Evolutionary conservation across 2,888 invertebrate genomes (phyloP).

Genomic region (Baronia brevicornis): DNA sequence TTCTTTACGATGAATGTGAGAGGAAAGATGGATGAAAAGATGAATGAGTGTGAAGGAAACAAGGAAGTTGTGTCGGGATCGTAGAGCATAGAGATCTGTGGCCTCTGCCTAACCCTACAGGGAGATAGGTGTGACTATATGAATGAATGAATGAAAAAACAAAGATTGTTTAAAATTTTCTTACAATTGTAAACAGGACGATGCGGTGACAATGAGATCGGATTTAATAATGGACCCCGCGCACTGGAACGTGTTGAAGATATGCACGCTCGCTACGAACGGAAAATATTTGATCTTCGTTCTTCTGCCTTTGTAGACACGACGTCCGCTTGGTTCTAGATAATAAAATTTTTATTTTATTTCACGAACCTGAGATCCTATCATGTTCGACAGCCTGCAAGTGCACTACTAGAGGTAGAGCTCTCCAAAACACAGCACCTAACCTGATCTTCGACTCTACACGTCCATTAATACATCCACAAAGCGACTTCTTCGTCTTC

Average conservation of each 20-base stretch:
- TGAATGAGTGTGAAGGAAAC: no score
- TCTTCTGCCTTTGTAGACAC: conserved; percentile 38
- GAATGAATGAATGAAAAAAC: not conserved
- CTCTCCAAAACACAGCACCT: no score
- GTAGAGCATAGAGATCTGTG: no score
- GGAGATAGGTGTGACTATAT: no score
- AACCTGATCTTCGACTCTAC: no score
- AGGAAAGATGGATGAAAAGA: no score
- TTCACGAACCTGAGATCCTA: not conserved
- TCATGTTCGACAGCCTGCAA: not conserved
- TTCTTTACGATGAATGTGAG: no score
- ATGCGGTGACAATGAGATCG: conserved; percentile 52
- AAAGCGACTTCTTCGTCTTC: no score
- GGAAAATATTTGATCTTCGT: conserved; percentile 46
- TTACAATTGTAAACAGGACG: conserved; percentile 60
- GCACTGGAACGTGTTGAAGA: conserved; percentile 50
- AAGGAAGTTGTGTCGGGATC: no score
- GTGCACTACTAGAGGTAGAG: no score
- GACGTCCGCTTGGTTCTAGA: conserved; percentile 37
- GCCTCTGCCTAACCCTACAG: no score
- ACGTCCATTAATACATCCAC: no score
- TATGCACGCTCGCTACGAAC: conserved; percentile 53
- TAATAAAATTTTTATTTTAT: conserved; percentile 5
- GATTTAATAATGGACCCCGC: conserved; percentile 53
- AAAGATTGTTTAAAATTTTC: conserved; percentile 13